Conservation (phyloP, 2,888 invertebrate species). For the Glaucopsyche alexis region DNA sequence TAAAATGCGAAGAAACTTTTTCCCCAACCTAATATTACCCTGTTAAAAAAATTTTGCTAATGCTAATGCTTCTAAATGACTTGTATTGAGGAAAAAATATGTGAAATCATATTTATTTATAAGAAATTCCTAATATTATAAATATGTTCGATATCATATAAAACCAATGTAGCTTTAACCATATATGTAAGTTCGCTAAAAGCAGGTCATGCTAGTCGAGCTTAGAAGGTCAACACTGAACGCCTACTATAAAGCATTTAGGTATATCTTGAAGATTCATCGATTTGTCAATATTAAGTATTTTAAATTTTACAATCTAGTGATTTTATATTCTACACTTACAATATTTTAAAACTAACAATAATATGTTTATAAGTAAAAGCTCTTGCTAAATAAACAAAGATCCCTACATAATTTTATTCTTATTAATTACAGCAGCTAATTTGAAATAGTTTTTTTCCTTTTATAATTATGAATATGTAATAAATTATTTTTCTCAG, state of each 20-base stretch:
- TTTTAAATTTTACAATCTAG: too few relatives aligned
- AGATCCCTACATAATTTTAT: too few relatives aligned
- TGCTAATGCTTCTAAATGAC: too few relatives aligned
- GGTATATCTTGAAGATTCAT: constrained; percentile 8
- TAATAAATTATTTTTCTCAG: background rate
- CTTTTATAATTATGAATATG: background rate
- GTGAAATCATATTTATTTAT: constrained; percentile 6
- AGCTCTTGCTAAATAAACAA: background rate
- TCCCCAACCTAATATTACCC: too few relatives aligned
- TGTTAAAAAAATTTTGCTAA: too few relatives aligned
- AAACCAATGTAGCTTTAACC: constrained; percentile 16
- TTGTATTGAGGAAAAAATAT: background rate
- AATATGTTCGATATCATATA: background rate
- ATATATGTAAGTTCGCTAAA: constrained; percentile 2
- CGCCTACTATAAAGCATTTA: constrained; percentile 14
- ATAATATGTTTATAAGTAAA: background rate
- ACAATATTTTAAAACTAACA: background rate
- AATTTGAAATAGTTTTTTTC: background rate
- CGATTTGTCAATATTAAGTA: background rate
- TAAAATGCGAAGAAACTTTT: too few relatives aligned
- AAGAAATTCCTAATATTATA: background rate
- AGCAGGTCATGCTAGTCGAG: constrained; percentile 23
- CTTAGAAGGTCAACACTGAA: constrained; percentile 20
- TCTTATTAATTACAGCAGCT: background rate
- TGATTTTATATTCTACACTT: background rate